Evolutionary conservation across 2,888 invertebrate species (phyloP).

Genomic region (Rotaria socialis): DNA sequence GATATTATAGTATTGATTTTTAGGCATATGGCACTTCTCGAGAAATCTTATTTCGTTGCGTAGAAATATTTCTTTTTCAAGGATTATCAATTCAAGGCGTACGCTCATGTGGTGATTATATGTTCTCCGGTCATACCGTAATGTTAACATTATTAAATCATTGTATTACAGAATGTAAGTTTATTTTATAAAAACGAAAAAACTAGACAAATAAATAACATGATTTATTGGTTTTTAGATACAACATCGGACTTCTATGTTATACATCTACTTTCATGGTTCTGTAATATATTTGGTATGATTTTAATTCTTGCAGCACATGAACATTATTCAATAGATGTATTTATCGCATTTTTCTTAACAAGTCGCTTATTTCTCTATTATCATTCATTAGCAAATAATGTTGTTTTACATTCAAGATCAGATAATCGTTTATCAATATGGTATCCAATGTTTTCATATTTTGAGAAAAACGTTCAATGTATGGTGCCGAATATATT

Average conservation of each 20-base stretch:
- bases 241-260: slow-evolving; percentile 66
- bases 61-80: slow-evolving; percentile 30
- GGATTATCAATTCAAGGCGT: slow-evolving; percentile 69
- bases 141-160: slow-evolving; percentile 93
- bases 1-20: neutral
- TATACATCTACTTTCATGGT: slow-evolving; percentile 92
- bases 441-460: slow-evolving; percentile 87
- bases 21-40: neutral
- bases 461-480: slow-evolving; percentile 71
- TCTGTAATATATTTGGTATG: slow-evolving; percentile 96
- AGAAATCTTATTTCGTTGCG: neutral
- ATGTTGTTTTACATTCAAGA: slow-evolving; percentile 71
- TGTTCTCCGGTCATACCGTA: slow-evolving; percentile 84
- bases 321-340: slow-evolving; percentile 98
- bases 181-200: neutral
- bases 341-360: slow-evolving; percentile 98
- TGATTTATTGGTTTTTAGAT: slow-evolving; percentile 67
- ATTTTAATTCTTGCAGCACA: slow-evolving; percentile 98
- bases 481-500: slow-evolving; percentile 83
- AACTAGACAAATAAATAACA: neutral
- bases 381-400: slow-evolving; percentile 94
- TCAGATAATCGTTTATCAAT: slow-evolving; percentile 81
- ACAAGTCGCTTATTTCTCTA: slow-evolving; percentile 90
- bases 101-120: slow-evolving; percentile 72
- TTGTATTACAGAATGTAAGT: slow-evolving; percentile 98